Percentiles rank a stretch among this genome's conserved stretches.
Evolutionary conservation across 2,797 vertebrate species (phyloP).

Genomic region (Gambusia yucatana): DNA sequence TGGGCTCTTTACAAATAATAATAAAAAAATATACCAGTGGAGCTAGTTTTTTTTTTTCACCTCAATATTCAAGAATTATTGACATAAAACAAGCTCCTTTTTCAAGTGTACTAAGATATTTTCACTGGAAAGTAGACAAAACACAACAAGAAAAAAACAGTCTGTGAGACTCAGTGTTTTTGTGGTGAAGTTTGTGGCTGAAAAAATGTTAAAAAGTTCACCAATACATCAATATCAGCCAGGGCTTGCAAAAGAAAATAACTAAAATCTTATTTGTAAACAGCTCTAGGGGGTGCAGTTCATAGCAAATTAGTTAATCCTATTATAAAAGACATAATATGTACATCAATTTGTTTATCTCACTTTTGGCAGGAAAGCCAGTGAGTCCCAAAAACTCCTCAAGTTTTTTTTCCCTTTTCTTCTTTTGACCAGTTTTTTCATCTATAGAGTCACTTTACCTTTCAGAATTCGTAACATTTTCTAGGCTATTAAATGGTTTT

Average conservation of each 20-base stretch:
- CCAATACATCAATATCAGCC: neutral
- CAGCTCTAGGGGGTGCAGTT: neutral
- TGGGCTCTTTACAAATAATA: too few species aligned
- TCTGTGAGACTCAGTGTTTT: too few species aligned
- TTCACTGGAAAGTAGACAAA: too few species aligned
- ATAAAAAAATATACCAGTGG: too few species aligned
- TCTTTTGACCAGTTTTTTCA: neutral
- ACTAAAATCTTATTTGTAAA: neutral
- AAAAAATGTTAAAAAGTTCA: neutral
- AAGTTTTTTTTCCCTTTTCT: neutral
- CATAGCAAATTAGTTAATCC: conserved; percentile 9
- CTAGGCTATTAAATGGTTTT: conserved; percentile 1
- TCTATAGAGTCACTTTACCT: neutral
- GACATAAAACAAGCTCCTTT: too few species aligned
- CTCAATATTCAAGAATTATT: too few species aligned
- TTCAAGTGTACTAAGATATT: too few species aligned
- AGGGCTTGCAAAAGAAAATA: neutral
- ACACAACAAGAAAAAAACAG: too few species aligned
- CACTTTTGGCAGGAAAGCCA: neutral
- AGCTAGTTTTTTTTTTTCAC: too few species aligned
- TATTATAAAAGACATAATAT: neutral
- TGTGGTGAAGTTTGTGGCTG: neutral
- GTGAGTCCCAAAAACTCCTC: neutral
- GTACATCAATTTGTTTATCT: neutral
- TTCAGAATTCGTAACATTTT: neutral